Percentiles rank a stretch among this genome's conserved stretches.
phyloP scores from a whole-genome alignment of 2,113 vertebrate genomes.

The Hemicordylus capensis region DNA sequence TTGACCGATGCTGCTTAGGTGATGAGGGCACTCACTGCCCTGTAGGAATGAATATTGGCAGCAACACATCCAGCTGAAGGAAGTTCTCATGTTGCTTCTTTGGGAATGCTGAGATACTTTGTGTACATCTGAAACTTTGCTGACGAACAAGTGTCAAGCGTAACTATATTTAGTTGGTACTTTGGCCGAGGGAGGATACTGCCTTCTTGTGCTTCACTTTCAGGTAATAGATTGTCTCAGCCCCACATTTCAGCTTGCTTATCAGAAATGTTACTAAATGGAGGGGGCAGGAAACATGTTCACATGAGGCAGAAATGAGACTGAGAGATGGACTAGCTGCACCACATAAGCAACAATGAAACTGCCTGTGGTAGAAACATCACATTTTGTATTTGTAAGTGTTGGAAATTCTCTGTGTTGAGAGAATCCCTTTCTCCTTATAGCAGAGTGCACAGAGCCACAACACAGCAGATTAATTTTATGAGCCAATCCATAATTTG shows the following conservation, averaged over 20 bases:
- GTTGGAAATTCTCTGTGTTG: no score
- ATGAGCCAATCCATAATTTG: no score
- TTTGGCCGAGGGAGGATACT: constrained; percentile 12
- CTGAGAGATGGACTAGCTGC: neutral
- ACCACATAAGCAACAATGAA: neutral
- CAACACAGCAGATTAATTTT: no score
- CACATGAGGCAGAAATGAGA: neutral
- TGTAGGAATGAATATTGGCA: neutral
- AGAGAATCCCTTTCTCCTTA: no score
- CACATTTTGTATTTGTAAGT: neutral
- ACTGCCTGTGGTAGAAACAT: neutral
- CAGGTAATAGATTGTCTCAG: neutral
- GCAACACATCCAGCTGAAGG: neutral
- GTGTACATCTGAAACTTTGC: constrained; percentile 21
- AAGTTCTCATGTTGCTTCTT: rapidly evolving
- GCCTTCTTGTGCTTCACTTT: constrained; percentile 28
- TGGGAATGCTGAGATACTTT: rapidly evolving
- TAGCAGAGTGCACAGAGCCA: no score
- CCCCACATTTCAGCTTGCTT: neutral
- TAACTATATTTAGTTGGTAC: constrained; percentile 38
- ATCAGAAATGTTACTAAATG: neutral
- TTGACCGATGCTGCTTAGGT: neutral
- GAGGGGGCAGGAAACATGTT: neutral
- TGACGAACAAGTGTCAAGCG: neutral
- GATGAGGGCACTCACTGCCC: rapidly evolving